Evolutionary conservation across 2,113 vertebrate species (phyloP), one percentile per base, ranked within the genome.

Genomic region (Nestor notabilis): DNA sequence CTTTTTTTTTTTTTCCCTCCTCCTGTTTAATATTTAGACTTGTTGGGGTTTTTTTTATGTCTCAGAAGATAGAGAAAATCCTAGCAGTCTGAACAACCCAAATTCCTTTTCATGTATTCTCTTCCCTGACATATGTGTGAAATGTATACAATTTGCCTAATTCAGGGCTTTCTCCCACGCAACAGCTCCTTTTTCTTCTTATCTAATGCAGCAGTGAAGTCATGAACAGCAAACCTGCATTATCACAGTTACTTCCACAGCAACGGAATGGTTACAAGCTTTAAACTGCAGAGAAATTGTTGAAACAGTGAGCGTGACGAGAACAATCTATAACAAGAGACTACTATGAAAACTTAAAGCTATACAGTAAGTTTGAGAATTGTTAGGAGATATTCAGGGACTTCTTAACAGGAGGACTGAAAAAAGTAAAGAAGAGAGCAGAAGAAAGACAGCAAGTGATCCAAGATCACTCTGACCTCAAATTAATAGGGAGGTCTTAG

Each of bases 131-230:
- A 69, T 71, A 89, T 2, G 3, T 31, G 61, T 56, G 41, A 95
- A 95, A 86, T 15, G 41, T 49, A 74, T 37, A 92, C 65, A 75
- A 58, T 31, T 92, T 91, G 53, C 69, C 87, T 95, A 92, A 96
- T 82, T 94, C 70, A 69, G 65, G 44, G 52, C 53, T 56, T 75
- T 85, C 83, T 76, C 80, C 78, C 56, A 91, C 5, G 1, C 49
- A 17, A 64, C 52, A 87, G 77, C 66, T 90, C 60, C 61, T 89
- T 95, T 70, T 80, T 41, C 52, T 71, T 69, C 52, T 95, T 89
- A 96, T 74, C 96, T 83, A 89, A 84, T 25, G 39, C 74, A 87
- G 65, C 91, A 95, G 65, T 72, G 83, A 95, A 84, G 52, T 89
- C 28, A 89, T 0, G 2, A 95, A 76, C 52, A 31, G 65, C 56